These are phyloP conservation scores for Eupithecia vulgata DNA, from an alignment of 2,888 invertebrate species.

Conservation along the genomic window DNA sequence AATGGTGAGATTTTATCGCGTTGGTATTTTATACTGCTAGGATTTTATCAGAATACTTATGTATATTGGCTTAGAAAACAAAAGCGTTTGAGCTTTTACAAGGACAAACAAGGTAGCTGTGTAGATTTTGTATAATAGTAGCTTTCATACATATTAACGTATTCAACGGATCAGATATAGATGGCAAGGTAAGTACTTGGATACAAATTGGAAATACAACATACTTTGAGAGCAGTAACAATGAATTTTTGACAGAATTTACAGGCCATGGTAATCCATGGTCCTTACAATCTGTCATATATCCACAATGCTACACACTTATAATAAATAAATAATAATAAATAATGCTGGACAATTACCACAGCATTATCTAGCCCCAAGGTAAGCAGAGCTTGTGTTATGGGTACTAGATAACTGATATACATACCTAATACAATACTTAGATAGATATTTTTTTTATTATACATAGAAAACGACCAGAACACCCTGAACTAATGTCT, in stretches of 20 bases:
- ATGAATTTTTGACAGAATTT: not conserved
- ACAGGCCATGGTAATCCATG: not conserved
- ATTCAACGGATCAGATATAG: not conserved
- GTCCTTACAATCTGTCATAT: too few relatives aligned
- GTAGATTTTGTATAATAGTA: not conserved
- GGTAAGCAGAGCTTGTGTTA: too few relatives aligned
- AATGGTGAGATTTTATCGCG: conserved; percentile 11
- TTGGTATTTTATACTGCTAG: not conserved
- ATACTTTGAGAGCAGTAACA: not conserved
- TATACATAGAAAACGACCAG: too few relatives aligned
- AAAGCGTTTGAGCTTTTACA: not conserved
- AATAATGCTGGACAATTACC: too few relatives aligned
- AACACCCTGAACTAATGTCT: too few relatives aligned
- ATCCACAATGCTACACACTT: too few relatives aligned
- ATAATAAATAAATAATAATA: too few relatives aligned
- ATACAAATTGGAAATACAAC: not conserved
- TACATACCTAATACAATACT: too few relatives aligned
- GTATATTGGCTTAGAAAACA: conserved; percentile 1
- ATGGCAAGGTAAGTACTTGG: not conserved
- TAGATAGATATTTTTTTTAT: too few relatives aligned
- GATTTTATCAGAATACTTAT: conserved; percentile 1
- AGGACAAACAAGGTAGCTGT: not conserved
- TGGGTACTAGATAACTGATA: too few relatives aligned
- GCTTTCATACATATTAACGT: not conserved
- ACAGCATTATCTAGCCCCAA: too few relatives aligned